Conservation (phyloP, 2,888 invertebrate species). For the Thymelicus sylvestris region DNA sequence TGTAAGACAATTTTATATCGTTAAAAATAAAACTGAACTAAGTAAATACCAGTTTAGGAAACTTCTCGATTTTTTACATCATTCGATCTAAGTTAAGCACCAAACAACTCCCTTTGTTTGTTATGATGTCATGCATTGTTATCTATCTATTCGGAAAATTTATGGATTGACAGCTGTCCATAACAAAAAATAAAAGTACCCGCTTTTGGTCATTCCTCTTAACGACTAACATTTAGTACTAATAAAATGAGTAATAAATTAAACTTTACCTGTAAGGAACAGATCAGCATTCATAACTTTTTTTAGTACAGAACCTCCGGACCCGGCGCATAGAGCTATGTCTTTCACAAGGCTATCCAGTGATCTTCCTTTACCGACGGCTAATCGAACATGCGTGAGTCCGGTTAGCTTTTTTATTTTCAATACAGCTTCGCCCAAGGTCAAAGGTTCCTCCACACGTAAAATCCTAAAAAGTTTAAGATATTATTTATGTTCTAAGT, state of each 20-base stretch:
- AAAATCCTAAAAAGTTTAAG: constrained; percentile 49
- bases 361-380: constrained; percentile 80
- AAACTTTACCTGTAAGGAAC: constrained; percentile 88
- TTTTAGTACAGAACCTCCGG: constrained; percentile 91
- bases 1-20: neutral
- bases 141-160: neutral
- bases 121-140: constrained; percentile 4
- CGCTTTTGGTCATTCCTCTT: neutral
- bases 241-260: constrained; percentile 11
- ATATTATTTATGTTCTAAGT: neutral
- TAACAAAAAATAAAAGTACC: neutral
- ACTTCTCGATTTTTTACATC: neutral
- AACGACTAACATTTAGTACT: neutral
- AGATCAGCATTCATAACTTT: constrained; percentile 88
- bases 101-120: neutral
- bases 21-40: neutral
- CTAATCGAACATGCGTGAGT: constrained; percentile 89
- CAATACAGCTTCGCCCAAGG: constrained; percentile 86
- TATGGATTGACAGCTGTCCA: neutral
- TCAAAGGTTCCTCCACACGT: constrained; percentile 52
- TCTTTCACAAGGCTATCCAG: constrained; percentile 79
- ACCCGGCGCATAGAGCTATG: constrained; percentile 95
- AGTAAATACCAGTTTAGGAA: neutral
- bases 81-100: neutral
- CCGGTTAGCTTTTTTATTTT: constrained; percentile 89